These are phyloP conservation scores for Unio pictorum DNA, from an alignment of 2,888 invertebrate species.

Conservation along the genomic window DNA sequence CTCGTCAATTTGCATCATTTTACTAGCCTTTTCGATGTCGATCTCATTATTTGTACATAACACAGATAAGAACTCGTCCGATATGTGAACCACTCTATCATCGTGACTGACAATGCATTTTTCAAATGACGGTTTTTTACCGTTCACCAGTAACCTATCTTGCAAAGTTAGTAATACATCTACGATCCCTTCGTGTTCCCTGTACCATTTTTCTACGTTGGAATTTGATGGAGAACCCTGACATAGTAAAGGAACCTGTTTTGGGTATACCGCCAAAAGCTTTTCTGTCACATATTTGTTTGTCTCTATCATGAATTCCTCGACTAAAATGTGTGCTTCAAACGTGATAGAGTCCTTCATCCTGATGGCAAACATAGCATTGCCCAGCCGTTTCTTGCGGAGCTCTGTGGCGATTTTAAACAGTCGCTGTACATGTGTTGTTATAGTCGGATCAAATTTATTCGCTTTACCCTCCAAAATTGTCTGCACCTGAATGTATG, in stretches of 20 bases:
- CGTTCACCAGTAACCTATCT: conserved; percentile 2
- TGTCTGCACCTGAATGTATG: conserved; percentile 16
- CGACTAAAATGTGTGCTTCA: conserved; percentile 34
- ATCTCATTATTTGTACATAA: background rate
- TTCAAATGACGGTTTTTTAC: background rate
- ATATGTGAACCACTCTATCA: background rate
- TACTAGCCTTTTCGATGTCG: background rate
- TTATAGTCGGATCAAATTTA: background rate
- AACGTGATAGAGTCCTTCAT: conserved; percentile 6
- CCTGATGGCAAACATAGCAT: conserved; percentile 21
- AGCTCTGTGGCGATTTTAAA: conserved; percentile 20
- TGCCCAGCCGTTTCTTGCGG: conserved; percentile 17
- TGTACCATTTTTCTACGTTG: conserved; percentile 19
- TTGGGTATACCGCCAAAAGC: conserved; percentile 10
- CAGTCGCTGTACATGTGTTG: conserved; percentile 16
- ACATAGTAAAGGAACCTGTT: conserved; percentile 25
- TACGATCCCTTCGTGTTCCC: conserved; percentile 9
- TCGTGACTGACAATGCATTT: background rate
- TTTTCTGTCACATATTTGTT: conserved; percentile 26
- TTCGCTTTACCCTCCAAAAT: conserved; percentile 1
- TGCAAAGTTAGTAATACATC: conserved; percentile 29
- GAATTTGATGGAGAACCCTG: conserved; percentile 23
- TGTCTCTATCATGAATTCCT: conserved; percentile 39
- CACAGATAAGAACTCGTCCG: no score
- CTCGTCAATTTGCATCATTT: conserved; percentile 9